Conservation (phyloP, 2,888 invertebrate species). For the Cheilosia urbana region DNA sequence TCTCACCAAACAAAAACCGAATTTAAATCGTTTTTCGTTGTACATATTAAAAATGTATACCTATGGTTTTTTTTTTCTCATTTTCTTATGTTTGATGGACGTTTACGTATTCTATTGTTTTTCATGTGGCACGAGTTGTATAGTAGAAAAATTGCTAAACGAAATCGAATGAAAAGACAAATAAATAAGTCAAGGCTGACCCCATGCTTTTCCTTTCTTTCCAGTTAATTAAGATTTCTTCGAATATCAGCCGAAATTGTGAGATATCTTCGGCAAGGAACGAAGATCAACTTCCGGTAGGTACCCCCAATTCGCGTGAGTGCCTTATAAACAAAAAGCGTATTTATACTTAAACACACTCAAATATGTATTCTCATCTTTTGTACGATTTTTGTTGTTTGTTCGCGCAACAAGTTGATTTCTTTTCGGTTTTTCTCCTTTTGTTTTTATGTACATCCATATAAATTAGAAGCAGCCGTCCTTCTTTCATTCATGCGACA, state of each 20-base stretch:
- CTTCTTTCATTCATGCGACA: constrained; percentile 32
- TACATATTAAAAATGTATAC: constrained; percentile 27
- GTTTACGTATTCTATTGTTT: constrained; percentile 49
- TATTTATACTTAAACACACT: constrained; percentile 11
- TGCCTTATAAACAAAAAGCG: not conserved
- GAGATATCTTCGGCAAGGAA: constrained; percentile 78
- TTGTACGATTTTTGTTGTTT: constrained; percentile 19
- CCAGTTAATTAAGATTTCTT: constrained; percentile 81
- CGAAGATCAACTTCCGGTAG: constrained; percentile 72
- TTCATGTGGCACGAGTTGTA: constrained; percentile 70
- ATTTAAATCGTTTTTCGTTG: constrained; percentile 33
- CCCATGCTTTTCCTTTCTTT: constrained; percentile 76
- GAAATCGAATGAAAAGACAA: constrained; percentile 62
- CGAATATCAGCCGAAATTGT: constrained; percentile 81
- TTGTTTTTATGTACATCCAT: constrained; percentile 12
- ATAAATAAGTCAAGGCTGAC: constrained; percentile 61
- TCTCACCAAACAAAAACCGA: constrained; percentile 6
- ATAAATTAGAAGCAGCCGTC: not conserved
- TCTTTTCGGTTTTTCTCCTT: constrained; percentile 1
- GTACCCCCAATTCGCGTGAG: constrained; percentile 36
- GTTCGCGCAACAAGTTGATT: constrained; percentile 34
- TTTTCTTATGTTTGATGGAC: constrained; percentile 53
- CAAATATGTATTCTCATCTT: constrained; percentile 17
- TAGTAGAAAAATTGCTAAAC: constrained; percentile 64
- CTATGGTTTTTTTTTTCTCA: constrained; percentile 48